Conservation (phyloP, 2,113 vertebrate genomes). For the Cyanoramphus novaezelandiae region DNA sequence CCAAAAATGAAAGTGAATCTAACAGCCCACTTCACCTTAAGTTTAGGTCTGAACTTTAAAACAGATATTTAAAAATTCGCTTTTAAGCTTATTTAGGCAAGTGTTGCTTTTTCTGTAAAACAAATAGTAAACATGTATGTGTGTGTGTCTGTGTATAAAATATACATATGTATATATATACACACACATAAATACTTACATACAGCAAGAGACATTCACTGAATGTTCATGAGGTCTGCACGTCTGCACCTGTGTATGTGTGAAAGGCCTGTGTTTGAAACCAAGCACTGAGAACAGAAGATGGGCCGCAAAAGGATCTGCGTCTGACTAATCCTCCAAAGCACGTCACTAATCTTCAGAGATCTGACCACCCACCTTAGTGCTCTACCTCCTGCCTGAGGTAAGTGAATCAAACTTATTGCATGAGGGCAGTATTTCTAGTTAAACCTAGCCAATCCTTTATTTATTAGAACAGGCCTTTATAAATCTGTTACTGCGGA, state of each 20-base stretch:
- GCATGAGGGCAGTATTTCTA: neutral
- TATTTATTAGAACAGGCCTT: neutral
- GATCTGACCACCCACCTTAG: neutral
- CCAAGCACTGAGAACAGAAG: rapidly evolving
- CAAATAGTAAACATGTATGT: rapidly evolving
- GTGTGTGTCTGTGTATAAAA: neutral
- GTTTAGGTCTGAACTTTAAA: neutral
- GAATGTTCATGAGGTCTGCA: neutral
- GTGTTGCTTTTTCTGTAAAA: neutral
- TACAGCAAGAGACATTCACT: rapidly evolving
- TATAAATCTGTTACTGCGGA: neutral
- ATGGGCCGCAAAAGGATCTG: neutral
- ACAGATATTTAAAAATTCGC: rapidly evolving
- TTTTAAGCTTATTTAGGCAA: neutral
- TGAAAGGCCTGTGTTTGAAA: neutral
- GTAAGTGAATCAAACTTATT: neutral
- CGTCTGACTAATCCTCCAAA: neutral
- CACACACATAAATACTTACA: neutral
- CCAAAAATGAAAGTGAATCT: neutral
- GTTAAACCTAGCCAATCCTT: neutral
- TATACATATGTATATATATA: neutral
- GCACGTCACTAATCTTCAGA: neutral
- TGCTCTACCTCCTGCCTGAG: neutral
- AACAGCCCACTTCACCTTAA: neutral
- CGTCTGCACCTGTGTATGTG: rapidly evolving